Evolutionary conservation across 37 sponge, comb jelly and placozoan species (phyloP), one percentile per base, ranked within the genome.

Genomic region (Halisarca cf. caerulea): DNA sequence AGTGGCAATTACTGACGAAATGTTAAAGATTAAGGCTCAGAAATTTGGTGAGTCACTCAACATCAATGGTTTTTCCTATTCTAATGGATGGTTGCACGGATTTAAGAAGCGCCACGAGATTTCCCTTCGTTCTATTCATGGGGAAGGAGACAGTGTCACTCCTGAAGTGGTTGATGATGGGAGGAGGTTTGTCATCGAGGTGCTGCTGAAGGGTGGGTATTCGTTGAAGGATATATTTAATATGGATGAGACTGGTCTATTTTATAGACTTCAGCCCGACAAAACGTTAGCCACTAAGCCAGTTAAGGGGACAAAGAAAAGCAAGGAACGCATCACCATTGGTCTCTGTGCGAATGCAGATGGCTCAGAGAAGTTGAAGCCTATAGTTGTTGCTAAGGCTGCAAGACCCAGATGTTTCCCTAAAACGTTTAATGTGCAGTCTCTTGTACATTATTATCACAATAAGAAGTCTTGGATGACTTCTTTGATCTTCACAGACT

Each of bases 401-500:
- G 64, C 64, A 5, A 62, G 15, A 7, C 64, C 30, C 6, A 62
- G 30, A 28, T 62, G 64, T 28, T 47, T 47, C 51, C 6, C 6
- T 14, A n/a, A n/a, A n/a, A n/a, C n/a, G n/a, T 55, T 17, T 55
- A 30, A n/a, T 62, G 64, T n/a, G 25, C 6, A 62, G 64, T 20
- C 25, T 30, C 7, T 62, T 20, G 30, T 62, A 5, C 9, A 8
- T 28, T 62, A 62, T 23, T 23, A 15, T 8, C 5, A n/a, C n/a
- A 62, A 62, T 28, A 30, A n/a, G 6, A 62, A 62, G n/a, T 8
- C 64, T 7, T 62, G 64, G 64, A 62, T 62, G 64, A 62, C 64
- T 30, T 8, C 18, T 30, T 30, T 7, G 5, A 7, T 62, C 6
- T 62, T 8, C 18, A 62, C 64, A 30, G 64, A 62, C 6, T 62